These are phyloP conservation scores for Enteromius mattozi DNA, from an alignment of 2,797 vertebrate species.

Conservation along the genomic window DNA sequence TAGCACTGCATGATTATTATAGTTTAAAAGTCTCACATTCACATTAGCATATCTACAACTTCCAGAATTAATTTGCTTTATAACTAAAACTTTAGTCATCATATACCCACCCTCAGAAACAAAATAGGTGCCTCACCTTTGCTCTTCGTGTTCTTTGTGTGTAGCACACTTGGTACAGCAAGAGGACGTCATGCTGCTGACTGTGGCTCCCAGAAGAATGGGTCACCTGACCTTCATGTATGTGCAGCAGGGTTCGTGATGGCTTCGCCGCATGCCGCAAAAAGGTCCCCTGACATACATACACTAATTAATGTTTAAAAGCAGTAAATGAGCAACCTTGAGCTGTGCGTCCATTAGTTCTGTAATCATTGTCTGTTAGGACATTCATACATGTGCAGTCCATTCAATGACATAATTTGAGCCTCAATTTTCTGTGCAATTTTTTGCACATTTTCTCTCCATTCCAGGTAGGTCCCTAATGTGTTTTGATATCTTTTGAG, in stretches of 20 bases:
- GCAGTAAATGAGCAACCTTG: slow-evolving; percentile 23
- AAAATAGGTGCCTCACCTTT: not conserved
- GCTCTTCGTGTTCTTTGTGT: not conserved
- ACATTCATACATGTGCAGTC: not conserved
- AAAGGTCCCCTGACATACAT: slow-evolving; percentile 30
- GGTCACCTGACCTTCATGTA: slow-evolving; percentile 55
- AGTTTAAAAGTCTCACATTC: not conserved
- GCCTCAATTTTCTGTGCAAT: slow-evolving; percentile 27
- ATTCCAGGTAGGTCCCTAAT: slow-evolving; percentile 34
- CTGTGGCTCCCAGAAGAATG: slow-evolving; percentile 29
- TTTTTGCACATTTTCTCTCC: slow-evolving; percentile 31
- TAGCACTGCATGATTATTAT: not conserved
- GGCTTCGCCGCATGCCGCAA: slow-evolving; percentile 12
- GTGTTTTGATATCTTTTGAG: slow-evolving; percentile 46
- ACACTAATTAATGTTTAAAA: slow-evolving; percentile 50
- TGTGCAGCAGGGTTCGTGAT: slow-evolving; percentile 41
- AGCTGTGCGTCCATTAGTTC: slow-evolving; percentile 36
- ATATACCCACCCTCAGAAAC: not conserved
- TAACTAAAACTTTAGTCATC: not conserved
- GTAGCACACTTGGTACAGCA: not conserved
- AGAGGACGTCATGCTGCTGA: slow-evolving; percentile 21
- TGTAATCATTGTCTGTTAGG: slow-evolving; percentile 17
- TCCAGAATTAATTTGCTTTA: not conserved
- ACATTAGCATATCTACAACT: not conserved
- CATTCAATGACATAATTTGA: not conserved